These are phyloP conservation scores for Cliona cf. orientalis DNA, from an alignment of 37 sponge, comb jelly and placozoan genomes.

Conservation along the genomic window DNA sequence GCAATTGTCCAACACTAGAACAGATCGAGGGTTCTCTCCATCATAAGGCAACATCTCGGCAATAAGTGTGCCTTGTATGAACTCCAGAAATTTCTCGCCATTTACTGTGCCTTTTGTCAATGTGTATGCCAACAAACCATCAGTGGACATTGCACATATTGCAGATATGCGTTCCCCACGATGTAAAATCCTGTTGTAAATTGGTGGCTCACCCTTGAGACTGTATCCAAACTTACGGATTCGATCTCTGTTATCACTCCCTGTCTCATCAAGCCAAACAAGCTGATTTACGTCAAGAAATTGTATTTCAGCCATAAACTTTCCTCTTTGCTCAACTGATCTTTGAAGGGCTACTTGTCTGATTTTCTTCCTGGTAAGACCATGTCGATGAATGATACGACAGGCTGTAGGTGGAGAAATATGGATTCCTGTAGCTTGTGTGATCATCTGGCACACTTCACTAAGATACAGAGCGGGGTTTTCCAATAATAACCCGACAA, in stretches of 20 bases:
- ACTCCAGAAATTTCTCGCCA: neutral
- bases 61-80: constrained; percentile 13
- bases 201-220: constrained; percentile 1
- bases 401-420: neutral
- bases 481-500: neutral
- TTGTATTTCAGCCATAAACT: no score
- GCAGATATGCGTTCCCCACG: neutral
- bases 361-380: neutral
- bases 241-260: neutral
- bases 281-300: no score
- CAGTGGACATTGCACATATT: constrained; percentile 12
- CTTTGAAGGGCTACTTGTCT: constrained; percentile 1
- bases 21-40: neutral
- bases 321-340: neutral
- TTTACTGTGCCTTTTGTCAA: neutral
- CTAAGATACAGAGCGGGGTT: neutral
- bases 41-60: constrained; percentile 16
- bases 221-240: no score
- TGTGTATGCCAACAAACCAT: neutral
- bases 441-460: neutral
- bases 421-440: neutral
- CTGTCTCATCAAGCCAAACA: constrained; percentile 2
- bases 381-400: neutral
- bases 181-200: neutral
- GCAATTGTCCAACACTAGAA: constrained; percentile 18